Base-by-base conservation (phyloP, 1,140 invertebrate species). In the Dinoponera quadriceps region DNA sequence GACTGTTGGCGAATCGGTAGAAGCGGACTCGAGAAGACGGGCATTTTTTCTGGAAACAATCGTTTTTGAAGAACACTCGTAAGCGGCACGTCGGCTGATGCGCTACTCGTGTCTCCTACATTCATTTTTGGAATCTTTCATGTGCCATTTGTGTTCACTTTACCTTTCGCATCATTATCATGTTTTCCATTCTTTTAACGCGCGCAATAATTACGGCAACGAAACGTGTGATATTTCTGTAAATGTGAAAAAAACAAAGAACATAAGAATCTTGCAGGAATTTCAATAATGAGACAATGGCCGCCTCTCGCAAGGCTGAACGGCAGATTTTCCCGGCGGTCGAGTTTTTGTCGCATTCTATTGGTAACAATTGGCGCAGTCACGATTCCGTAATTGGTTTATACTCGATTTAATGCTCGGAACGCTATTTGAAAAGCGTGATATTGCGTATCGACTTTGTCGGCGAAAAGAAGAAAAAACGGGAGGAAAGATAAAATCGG, bases 371-470 rank as follows among this genome's bases (percentile, higher is more conserved):
- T 69, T 20, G 33, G 51, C n/a, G 33, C 65, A 71, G 71, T 80
- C 51, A 48, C 57, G 33, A 78, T 68, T 71, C 27, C 33, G 4
- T 71, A 71, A 80, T 80, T 71, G 65, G 65, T 59, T 59, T 57
- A 44, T 57, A 80, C 48, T 5, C 48, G 13, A 14, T 80, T 48
- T 80, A 71, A 80, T 69, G 29, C 51, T 22, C 22, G 65, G 44
- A 69, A 57, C 49, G 51, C 29, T 48, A 57, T n/a, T 48, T 29
- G 51, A 80, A 80, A 80, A 80, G 18, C 51, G 49, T 27, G 48
- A 66, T 77, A 66, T 54, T 62, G 20, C 44, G 20, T 51, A 59
- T n/a, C 60, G 55, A 49, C 44, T 66, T 27, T 13, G 13, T 11
- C 27, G 49, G 29, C 25, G 18, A 78, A 68, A 14, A 29, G n/a